Conservation (phyloP, 2,888 invertebrate genomes). For the Pollenia labialis region DNA sequence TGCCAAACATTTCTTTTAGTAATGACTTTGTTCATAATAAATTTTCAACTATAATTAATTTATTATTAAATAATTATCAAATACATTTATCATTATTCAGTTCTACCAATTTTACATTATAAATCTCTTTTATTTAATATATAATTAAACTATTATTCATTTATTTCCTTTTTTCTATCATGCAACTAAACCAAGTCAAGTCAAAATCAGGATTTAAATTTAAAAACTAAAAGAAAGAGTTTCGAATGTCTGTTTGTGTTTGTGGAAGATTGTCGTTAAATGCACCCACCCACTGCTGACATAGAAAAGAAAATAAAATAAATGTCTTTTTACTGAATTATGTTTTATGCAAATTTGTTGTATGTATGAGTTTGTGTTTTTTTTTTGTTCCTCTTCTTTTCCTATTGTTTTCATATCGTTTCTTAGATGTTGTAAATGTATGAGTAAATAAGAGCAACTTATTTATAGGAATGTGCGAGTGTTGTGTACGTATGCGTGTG, state of each 20-base stretch:
- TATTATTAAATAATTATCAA: not conserved
- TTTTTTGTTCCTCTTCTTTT: not conserved
- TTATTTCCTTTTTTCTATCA: constrained; percentile 35
- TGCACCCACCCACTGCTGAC: constrained; percentile 53
- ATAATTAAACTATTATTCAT: constrained; percentile 46
- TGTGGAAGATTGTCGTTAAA: constrained; percentile 48
- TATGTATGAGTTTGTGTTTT: not conserved
- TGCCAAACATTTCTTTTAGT: too few relatives aligned
- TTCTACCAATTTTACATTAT: not conserved
- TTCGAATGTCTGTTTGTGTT: not conserved
- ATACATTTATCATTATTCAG: not conserved
- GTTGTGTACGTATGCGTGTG: not conserved
- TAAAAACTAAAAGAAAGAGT: constrained; percentile 35
- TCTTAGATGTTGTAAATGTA: constrained; percentile 36
- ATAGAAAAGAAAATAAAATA: constrained; percentile 44
- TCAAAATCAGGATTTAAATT: constrained; percentile 33
- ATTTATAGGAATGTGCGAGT: constrained; percentile 49
- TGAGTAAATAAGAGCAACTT: constrained; percentile 50
- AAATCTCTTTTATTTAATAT: constrained; percentile 1
- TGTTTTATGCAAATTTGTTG: constrained; percentile 67
- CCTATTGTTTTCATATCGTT: constrained; percentile 42
- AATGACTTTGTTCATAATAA: too few relatives aligned
- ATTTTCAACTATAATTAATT: not conserved
- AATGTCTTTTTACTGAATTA: constrained; percentile 69
- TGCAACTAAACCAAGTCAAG: constrained; percentile 33